Evolutionary conservation across 2,113 vertebrate genomes (phyloP), one percentile per base, ranked within the genome.

Genomic region (Pollachius pollachius): DNA sequence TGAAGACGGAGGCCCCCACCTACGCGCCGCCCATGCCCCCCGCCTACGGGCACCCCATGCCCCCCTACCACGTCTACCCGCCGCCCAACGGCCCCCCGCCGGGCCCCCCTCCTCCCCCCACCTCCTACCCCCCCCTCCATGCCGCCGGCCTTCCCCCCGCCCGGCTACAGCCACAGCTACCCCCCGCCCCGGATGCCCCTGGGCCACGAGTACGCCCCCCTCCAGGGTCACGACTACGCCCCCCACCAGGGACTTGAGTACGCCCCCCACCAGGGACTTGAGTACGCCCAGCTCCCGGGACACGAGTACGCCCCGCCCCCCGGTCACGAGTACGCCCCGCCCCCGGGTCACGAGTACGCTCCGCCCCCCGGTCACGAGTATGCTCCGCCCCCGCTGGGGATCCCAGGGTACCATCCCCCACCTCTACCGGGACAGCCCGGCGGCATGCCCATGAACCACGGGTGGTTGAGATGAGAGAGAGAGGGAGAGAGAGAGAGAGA

Each of bases 1-100:
- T 99, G 96, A 99, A 98, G 90, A 97, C 96, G 0, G 95, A 97
- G 77, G 95, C 88, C 19, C 95, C 96, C 52, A 85, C 97, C 25
- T 97, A 98, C 0, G 93, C 54, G 17, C 54, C 93, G 7, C 90
- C 92, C 70, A 89, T 98, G 82, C 96, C 96, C 0, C 97, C 96
- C 0, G 89, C 87, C 60, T 97, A 98, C 0, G 95, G 92, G 15
- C 95, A 95, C 0, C 95, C 94, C 0, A 90, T 98, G n/a, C 94
- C 94, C 0, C 94, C 93, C 0, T 98, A 96, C 69, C 95, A 98
- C 3, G 93, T 92, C 41, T 94, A 94, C 41, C 93, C 94, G 0
- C 94, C 94, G 0, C 84, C 90, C 6, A 83, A 91, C 25, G 94
- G 94, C 0, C 96, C 96, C 0, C 95, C 95, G 30, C 95, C 95